Evolutionary conservation across 2,797 vertebrate genomes (phyloP).

Genomic region (Linurgus olivaceus): DNA sequence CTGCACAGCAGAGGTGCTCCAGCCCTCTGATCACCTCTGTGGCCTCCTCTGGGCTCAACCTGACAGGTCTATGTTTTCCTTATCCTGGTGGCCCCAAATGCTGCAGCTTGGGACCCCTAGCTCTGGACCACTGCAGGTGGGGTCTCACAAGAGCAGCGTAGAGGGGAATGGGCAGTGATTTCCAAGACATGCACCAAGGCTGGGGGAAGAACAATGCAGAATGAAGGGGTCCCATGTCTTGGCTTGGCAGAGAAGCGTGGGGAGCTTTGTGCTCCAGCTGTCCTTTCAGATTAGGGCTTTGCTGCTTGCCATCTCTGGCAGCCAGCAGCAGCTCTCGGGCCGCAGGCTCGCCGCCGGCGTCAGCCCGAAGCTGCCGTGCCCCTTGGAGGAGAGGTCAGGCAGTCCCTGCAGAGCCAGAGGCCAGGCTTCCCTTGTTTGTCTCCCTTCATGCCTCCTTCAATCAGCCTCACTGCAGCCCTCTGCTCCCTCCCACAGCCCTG

Average conservation of each 20-base stretch:
- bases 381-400: not conserved
- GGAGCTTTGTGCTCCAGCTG: not conserved
- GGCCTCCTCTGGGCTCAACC: not conserved
- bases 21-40: not conserved
- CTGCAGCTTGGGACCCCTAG: not conserved
- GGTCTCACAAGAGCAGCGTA: not conserved
- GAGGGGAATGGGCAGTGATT: not conserved
- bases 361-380: not conserved
- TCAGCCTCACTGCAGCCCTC: not conserved
- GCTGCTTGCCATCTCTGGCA: not conserved
- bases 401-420: not conserved
- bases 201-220: not conserved
- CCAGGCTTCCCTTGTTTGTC: not conserved
- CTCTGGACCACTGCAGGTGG: not conserved
- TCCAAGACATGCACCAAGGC: not conserved
- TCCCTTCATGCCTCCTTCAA: constrained; percentile 12
- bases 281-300: not conserved
- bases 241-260: not conserved
- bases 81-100: not conserved
- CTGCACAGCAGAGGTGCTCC: not conserved
- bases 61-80: not conserved
- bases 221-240: not conserved
- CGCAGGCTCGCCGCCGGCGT: not conserved
- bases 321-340: not conserved
- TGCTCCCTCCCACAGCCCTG: not conserved